Conservation (phyloP, 2,888 invertebrate genomes). For the Icerya purchasi region DNA sequence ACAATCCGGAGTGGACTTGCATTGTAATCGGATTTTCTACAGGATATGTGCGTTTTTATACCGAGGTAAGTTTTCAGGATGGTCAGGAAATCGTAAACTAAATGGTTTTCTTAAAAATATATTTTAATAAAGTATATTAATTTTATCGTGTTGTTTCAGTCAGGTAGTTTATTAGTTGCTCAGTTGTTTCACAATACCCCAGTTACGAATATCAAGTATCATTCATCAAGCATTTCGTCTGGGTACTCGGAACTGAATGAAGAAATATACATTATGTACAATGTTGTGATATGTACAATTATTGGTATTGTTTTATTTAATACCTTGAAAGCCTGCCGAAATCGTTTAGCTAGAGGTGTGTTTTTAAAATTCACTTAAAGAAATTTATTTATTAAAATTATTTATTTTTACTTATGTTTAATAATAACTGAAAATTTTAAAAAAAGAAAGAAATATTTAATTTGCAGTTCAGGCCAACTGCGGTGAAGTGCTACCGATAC, state of each 20-base stretch:
- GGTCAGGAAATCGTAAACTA: too few species aligned
- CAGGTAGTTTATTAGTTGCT: constrained; percentile 53
- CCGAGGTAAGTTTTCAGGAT: constrained; percentile 48
- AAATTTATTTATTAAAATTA: too few species aligned
- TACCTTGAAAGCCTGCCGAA: constrained; percentile 52
- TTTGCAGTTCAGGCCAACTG: constrained; percentile 44
- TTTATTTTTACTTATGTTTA: too few species aligned
- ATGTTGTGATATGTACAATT: constrained; percentile 45
- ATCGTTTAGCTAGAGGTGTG: constrained; percentile 56
- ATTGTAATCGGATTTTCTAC: constrained; percentile 66
- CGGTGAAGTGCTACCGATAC: constrained; percentile 28
- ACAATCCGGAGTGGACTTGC: constrained; percentile 82
- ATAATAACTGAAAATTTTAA: too few species aligned
- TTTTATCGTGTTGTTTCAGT: too few species aligned
- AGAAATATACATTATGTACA: constrained; percentile 55
- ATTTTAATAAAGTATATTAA: too few species aligned
- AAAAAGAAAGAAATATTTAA: not conserved
- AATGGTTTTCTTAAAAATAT: too few species aligned
- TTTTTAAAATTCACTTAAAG: not conserved
- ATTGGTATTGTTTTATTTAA: constrained; percentile 59
- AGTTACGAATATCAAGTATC: constrained; percentile 28
- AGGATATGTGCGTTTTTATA: constrained; percentile 69
- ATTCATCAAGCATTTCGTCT: constrained; percentile 5
- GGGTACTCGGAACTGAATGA: constrained; percentile 30
- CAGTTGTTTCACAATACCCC: constrained; percentile 68